Evolutionary conservation across 2,113 vertebrate species (phyloP).

Genomic region (Eulemur macaco): DNA sequence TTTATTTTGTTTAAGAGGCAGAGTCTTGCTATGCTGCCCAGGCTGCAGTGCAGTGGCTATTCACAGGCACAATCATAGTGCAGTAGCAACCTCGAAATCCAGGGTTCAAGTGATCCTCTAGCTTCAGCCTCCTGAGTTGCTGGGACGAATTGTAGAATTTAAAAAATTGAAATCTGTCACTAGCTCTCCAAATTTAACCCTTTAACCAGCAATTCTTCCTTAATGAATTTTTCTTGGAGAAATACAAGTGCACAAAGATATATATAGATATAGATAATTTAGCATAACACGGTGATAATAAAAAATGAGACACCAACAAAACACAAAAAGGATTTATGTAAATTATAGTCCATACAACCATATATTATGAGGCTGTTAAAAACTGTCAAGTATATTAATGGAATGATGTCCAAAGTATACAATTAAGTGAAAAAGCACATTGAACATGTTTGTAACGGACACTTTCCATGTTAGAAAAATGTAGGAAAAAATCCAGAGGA

Average conservation of each 20-base stretch:
- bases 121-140: no score
- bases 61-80: no score
- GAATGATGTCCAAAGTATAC: neutral
- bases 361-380: conserved; percentile 31
- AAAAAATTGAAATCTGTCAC: neutral
- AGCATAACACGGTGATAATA: neutral
- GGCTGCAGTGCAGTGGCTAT: neutral
- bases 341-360: neutral
- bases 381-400: neutral
- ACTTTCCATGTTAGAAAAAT: neutral
- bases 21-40: neutral
- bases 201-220: conserved; percentile 13
- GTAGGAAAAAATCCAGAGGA: conserved; percentile 2
- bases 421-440: neutral
- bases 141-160: neutral
- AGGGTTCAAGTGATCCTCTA: no score
- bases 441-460: neutral
- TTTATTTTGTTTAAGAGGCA: neutral
- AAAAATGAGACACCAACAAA: conserved; percentile 16
- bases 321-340: neutral
- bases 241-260: conserved; percentile 27
- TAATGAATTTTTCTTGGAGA: conserved; percentile 27
- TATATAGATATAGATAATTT: neutral
- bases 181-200: conserved; percentile 32
- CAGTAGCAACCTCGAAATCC: no score